Percentiles rank a stretch among this genome's conserved stretches.
phyloP scores from a whole-genome alignment of 1,140 invertebrate species.

The Lepidotrigona ventralis region DNA sequence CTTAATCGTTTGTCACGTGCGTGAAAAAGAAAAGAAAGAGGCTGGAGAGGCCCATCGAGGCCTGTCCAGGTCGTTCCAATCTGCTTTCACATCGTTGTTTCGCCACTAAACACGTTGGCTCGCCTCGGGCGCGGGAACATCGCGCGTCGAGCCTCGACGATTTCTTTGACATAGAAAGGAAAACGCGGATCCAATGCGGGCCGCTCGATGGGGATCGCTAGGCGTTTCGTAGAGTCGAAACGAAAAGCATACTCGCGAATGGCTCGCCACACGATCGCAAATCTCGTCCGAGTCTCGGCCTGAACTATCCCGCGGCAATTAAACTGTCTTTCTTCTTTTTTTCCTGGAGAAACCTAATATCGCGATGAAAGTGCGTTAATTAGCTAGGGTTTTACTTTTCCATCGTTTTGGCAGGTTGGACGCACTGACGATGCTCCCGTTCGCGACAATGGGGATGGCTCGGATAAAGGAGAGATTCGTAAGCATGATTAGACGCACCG shows the following conservation, averaged over 20 bases:
- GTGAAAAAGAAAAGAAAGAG: slow-evolving; percentile 52
- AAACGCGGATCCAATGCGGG: slow-evolving; percentile 40
- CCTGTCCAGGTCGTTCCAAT: slow-evolving; percentile 60
- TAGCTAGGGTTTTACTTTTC: background rate
- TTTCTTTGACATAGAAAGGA: slow-evolving; percentile 73
- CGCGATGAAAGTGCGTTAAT: slow-evolving; percentile 48
- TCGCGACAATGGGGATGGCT: background rate
- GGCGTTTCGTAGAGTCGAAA: background rate
- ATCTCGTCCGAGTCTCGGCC: background rate
- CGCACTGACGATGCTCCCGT: too few species aligned
- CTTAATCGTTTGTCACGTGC: slow-evolving; percentile 38
- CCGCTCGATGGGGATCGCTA: slow-evolving; percentile 26
- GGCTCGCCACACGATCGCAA: background rate
- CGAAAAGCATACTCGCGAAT: too few species aligned
- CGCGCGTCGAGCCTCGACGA: slow-evolving; percentile 51
- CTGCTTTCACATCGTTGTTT: slow-evolving; percentile 72
- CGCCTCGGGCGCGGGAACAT: slow-evolving; percentile 59
- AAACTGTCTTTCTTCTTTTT: background rate
- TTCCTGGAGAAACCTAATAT: slow-evolving; percentile 4
- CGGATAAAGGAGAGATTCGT: background rate
- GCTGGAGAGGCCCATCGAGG: background rate
- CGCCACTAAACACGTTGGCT: slow-evolving; percentile 47
- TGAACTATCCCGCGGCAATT: slow-evolving; percentile 28
- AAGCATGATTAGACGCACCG: background rate
- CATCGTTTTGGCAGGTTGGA: background rate